Conservation (phyloP, 2,888 invertebrate species). For the Microctonus hyperodae region DNA sequence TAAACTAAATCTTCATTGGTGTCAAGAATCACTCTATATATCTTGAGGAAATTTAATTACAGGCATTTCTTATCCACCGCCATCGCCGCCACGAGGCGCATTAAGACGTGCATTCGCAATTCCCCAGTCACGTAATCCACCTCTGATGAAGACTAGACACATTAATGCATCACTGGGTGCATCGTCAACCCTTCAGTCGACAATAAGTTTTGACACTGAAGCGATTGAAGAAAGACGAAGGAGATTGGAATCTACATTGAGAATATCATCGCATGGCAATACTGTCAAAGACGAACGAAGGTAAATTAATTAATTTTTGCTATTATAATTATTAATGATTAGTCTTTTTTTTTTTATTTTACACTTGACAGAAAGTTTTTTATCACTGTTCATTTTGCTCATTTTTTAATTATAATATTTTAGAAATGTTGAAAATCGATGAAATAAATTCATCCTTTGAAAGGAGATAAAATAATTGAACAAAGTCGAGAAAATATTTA, state of each 20-base stretch:
- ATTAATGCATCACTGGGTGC: conserved; percentile 67
- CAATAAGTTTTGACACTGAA: conserved; percentile 57
- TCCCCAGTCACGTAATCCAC: conserved; percentile 77
- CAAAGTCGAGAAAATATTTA: conserved; percentile 33
- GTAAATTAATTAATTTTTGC: conserved; percentile 38
- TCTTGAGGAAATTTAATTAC: conserved; percentile 18
- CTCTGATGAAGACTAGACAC: conserved; percentile 81
- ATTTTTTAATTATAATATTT: conserved; percentile 11
- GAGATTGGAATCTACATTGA: conserved; percentile 55
- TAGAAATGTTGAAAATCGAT: conserved; percentile 50
- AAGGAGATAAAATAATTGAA: conserved; percentile 34
- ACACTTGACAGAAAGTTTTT: too few relatives aligned
- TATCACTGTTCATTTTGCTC: neutral
- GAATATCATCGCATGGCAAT: conserved; percentile 56
- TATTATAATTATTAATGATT: neutral
- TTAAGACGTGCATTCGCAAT: conserved; percentile 69
- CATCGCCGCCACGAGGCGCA: conserved; percentile 70
- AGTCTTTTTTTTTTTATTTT: conserved; percentile 2
- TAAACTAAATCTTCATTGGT: neutral
- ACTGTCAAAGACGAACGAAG: conserved; percentile 60
- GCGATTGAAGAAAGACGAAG: conserved; percentile 58
- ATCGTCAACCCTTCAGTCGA: conserved; percentile 48
- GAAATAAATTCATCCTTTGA: conserved; percentile 40
- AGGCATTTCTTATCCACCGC: conserved; percentile 85
- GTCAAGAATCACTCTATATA: conserved; percentile 20